A percentile compares a stretch with the other conserved stretches of the same genome.
These are phyloP conservation scores for Ciona savignyi DNA, from an alignment of 23 tunicate species.

Conservation along the genomic window DNA sequence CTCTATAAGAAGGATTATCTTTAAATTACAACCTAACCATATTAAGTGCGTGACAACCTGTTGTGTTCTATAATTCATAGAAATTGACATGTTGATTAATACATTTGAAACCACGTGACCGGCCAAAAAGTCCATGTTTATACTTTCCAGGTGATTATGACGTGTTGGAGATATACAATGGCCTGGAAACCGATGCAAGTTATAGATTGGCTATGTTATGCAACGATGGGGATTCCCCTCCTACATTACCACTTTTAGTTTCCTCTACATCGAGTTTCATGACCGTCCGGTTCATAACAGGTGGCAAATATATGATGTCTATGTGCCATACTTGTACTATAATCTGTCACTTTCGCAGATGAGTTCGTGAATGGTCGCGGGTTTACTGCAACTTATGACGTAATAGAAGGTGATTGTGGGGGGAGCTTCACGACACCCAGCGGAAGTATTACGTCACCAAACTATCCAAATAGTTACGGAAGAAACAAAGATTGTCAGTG, in stretches of 20 bases:
- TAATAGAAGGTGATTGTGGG: conserved; percentile 70
- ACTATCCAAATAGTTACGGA: conserved; percentile 80
- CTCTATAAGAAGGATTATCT: no score
- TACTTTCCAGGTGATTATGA: conserved; percentile 84
- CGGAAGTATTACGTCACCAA: conserved; percentile 80
- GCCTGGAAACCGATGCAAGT: conserved; percentile 28
- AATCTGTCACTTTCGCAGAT: conserved; percentile 26
- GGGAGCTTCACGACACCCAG: conserved; percentile 40
- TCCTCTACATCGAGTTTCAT: conserved; percentile 73
- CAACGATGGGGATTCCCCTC: conserved; percentile 37
- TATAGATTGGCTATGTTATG: conserved; percentile 57
- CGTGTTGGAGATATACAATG: conserved; percentile 78
- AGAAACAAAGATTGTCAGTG: conserved; percentile 77
- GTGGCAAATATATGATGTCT: conserved; percentile 14
- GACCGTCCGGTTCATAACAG: conserved; percentile 80
- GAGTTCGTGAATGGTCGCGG: conserved; percentile 64
- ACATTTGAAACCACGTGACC: no score
- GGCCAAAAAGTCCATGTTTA: no score
- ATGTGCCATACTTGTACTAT: no score
- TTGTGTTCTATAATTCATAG: no score
- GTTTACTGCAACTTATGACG: conserved; percentile 58
- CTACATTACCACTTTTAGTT: conserved; percentile 49
- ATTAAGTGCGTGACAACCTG: no score
- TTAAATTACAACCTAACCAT: no score
- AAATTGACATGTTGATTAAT: no score